A percentile compares a stretch with the other conserved stretches of the same genome.
Conservation (phyloP, 1,140 invertebrate genomes). For the Frieseomelitta varia region DNA sequence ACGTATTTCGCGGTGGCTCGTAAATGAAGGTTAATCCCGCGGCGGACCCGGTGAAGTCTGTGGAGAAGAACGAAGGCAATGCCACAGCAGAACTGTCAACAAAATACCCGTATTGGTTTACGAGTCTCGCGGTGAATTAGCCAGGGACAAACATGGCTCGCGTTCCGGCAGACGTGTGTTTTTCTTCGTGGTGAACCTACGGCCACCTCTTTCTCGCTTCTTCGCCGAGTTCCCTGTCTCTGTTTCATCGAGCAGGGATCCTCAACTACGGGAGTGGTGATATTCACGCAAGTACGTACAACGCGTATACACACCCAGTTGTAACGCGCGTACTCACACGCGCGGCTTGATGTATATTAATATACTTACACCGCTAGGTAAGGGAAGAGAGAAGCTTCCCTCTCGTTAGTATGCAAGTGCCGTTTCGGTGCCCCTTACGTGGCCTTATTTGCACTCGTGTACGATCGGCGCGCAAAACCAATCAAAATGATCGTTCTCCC, state of each 20-base stretch:
- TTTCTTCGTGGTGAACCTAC: constrained; percentile 47
- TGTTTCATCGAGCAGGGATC: constrained; percentile 53
- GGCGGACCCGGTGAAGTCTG: constrained; percentile 1
- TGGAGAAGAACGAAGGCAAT: constrained; percentile 41
- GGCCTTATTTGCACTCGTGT: constrained; percentile 52
- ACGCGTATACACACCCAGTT: constrained; percentile 7
- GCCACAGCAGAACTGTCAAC: constrained; percentile 22
- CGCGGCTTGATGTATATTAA: constrained; percentile 45
- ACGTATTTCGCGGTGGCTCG: constrained; percentile 34
- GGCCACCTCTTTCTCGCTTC: background rate
- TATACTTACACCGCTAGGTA: constrained; percentile 35
- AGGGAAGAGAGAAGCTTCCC: constrained; percentile 47
- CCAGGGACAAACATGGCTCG: constrained; percentile 51
- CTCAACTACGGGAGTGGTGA: constrained; percentile 63
- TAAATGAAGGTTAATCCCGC: constrained; percentile 47
- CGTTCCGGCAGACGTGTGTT: constrained; percentile 48
- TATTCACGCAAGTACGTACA: constrained; percentile 53
- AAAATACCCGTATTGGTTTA: constrained; percentile 36
- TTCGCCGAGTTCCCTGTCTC: constrained; percentile 4
- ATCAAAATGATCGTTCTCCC: constrained; percentile 51
- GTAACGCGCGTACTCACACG: constrained; percentile 16
- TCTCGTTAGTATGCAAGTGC: constrained; percentile 51
- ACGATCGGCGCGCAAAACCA: constrained; percentile 49
- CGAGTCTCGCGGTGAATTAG: constrained; percentile 38
- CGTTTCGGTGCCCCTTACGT: constrained; percentile 51